These are phyloP conservation scores for Syngnathus typhle DNA, from an alignment of 2,113 vertebrate species.

Conservation along the genomic window DNA sequence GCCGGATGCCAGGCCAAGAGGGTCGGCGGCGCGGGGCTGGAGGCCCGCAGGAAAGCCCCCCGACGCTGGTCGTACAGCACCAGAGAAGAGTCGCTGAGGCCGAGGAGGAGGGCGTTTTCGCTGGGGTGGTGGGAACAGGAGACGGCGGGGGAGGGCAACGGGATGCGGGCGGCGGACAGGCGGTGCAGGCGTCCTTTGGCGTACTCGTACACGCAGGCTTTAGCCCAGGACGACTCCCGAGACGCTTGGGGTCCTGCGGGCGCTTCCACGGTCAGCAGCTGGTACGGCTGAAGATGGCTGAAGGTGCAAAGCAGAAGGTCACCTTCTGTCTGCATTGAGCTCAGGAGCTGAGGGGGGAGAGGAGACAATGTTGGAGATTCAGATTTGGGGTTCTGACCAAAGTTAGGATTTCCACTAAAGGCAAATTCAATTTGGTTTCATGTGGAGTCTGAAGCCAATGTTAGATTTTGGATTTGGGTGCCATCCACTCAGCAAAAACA, in stretches of 20 bases:
- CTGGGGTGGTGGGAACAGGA: slow-evolving; percentile 77
- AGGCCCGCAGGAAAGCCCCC: slow-evolving; percentile 69
- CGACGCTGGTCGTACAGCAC: slow-evolving; percentile 79
- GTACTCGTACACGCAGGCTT: slow-evolving; percentile 79
- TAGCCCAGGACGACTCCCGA: slow-evolving; percentile 63
- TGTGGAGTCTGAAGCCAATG: not conserved
- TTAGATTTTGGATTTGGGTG: not conserved
- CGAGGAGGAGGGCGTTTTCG: slow-evolving; percentile 79
- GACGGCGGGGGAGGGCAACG: slow-evolving; percentile 73
- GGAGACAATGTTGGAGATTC: slow-evolving; percentile 10
- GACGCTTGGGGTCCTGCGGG: slow-evolving; percentile 37
- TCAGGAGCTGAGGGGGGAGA: slow-evolving; percentile 72
- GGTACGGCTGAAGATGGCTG: slow-evolving; percentile 77
- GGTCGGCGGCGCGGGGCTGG: slow-evolving; percentile 74
- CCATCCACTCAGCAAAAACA: not conserved
- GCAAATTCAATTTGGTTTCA: no score
- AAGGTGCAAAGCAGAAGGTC: slow-evolving; percentile 80
- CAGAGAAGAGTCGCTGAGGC: slow-evolving; percentile 84
- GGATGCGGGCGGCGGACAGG: slow-evolving; percentile 71
- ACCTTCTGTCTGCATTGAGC: slow-evolving; percentile 77
- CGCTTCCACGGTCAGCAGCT: slow-evolving; percentile 81
- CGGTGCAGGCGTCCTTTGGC: slow-evolving; percentile 73
- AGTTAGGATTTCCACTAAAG: not conserved
- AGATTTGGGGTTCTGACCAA: not conserved
- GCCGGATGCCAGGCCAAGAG: slow-evolving; percentile 83